Evolutionary conservation across 2,888 invertebrate genomes (phyloP).

Genomic region (Epirrhoe alternata): DNA sequence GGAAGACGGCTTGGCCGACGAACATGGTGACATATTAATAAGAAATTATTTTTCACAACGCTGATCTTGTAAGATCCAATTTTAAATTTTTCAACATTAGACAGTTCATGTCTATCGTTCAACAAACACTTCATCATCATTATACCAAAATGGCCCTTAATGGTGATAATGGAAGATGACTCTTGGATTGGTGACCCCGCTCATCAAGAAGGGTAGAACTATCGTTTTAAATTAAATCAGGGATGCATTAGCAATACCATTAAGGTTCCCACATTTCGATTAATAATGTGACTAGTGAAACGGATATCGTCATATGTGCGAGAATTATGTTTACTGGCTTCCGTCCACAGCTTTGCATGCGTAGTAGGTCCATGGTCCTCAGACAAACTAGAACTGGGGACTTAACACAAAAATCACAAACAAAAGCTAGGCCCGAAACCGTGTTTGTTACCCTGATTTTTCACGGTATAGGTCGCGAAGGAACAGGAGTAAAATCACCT

Average conservation of each 20-base stretch:
- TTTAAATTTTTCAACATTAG: neutral
- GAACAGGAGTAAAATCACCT: too few species aligned
- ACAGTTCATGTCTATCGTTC: neutral
- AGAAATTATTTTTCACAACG: neutral
- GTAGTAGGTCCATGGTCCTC: too few species aligned
- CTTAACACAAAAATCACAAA: too few species aligned
- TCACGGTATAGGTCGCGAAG: too few species aligned
- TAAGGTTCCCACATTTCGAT: conserved; percentile 8
- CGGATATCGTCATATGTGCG: neutral
- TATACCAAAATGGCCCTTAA: conserved; percentile 18
- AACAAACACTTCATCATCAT: conserved; percentile 20
- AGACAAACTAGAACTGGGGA: too few species aligned
- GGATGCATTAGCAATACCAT: conserved; percentile 51
- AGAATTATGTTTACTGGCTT: neutral
- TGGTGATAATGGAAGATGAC: conserved; percentile 59
- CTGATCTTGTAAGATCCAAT: neutral
- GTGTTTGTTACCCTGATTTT: too few species aligned
- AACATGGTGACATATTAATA: too few species aligned
- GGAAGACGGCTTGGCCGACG: too few species aligned
- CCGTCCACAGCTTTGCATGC: too few species aligned
- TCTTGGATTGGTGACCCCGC: conserved; percentile 61
- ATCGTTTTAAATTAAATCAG: conserved; percentile 61
- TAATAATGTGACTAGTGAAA: neutral
- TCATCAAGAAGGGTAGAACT: conserved; percentile 60
- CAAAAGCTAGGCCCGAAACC: too few species aligned